Evolutionary conservation across 2,113 vertebrate species (phyloP).

Genomic region (Thomomys bottae): DNA sequence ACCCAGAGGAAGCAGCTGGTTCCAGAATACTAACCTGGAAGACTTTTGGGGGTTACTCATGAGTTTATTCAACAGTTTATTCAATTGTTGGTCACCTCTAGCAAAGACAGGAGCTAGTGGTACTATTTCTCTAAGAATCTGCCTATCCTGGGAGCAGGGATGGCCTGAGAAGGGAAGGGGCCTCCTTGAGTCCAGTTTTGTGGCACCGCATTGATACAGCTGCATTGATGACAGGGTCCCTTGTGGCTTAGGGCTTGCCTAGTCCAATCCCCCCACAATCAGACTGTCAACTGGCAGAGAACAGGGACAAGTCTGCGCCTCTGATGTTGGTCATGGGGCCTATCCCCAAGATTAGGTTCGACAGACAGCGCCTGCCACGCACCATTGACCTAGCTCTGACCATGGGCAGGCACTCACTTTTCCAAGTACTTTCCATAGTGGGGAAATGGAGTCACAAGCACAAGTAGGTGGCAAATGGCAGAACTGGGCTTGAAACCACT

Average conservation of each 20-base stretch:
- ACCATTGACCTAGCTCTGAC: background rate
- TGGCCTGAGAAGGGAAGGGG: background rate
- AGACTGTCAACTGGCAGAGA: background rate
- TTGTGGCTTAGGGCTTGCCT: background rate
- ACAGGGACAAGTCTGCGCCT: background rate
- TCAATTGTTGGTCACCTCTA: conserved; percentile 26
- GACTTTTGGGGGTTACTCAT: background rate
- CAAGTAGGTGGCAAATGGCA: background rate
- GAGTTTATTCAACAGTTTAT: background rate
- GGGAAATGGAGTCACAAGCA: conserved; percentile 21
- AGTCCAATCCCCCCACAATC: background rate
- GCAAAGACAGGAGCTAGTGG: background rate
- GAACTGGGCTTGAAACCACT: background rate
- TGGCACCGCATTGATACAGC: background rate
- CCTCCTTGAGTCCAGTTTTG: background rate
- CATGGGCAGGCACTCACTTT: background rate
- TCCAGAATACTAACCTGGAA: background rate
- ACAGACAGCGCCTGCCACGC: background rate
- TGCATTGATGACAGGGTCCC: background rate
- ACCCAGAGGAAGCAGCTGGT: background rate
- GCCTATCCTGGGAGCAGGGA: no score
- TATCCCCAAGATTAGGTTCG: background rate
- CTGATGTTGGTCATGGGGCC: background rate
- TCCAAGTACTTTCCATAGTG: background rate
- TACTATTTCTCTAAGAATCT: background rate